Evolutionary conservation across 1,140 invertebrate genomes (phyloP).

Genomic region (Chionoecetes opilio): DNA sequence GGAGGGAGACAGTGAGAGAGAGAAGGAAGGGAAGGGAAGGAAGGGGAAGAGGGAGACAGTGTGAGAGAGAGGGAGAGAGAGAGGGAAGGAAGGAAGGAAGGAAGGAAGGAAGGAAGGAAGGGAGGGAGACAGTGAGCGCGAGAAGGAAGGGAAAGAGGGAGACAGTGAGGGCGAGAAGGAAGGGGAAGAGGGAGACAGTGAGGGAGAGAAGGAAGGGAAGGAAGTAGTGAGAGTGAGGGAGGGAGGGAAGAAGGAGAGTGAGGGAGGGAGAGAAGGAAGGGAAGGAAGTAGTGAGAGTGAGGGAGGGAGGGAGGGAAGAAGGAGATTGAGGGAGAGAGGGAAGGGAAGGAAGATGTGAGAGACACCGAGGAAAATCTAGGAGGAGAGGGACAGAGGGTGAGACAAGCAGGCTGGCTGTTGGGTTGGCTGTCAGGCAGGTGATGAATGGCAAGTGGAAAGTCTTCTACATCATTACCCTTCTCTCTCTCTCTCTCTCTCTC

Average conservation of each 20-base stretch:
- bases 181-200: neutral
- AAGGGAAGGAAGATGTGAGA: neutral
- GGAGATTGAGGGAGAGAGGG: neutral
- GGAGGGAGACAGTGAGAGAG: neutral
- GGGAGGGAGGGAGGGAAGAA: neutral
- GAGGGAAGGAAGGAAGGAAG: neutral
- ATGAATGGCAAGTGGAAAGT: slow-evolving; percentile 8
- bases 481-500: slow-evolving; percentile 43
- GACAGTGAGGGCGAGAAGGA: neutral
- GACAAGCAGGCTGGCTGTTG: slow-evolving; percentile 25
- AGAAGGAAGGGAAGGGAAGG: neutral
- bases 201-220: neutral
- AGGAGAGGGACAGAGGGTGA: neutral
- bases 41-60: neutral
- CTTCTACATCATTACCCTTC: neutral
- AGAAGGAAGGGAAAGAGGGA: neutral
- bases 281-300: neutral
- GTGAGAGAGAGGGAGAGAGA: neutral
- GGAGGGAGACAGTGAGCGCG: neutral
- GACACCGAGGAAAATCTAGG: neutral
- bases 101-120: neutral
- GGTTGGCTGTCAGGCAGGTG: slow-evolving; percentile 43
- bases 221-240: neutral
- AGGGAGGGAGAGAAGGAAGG: neutral
- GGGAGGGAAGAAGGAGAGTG: neutral